Conservation (phyloP, 2,797 vertebrate genomes). For the Sternotherus odoratus region DNA sequence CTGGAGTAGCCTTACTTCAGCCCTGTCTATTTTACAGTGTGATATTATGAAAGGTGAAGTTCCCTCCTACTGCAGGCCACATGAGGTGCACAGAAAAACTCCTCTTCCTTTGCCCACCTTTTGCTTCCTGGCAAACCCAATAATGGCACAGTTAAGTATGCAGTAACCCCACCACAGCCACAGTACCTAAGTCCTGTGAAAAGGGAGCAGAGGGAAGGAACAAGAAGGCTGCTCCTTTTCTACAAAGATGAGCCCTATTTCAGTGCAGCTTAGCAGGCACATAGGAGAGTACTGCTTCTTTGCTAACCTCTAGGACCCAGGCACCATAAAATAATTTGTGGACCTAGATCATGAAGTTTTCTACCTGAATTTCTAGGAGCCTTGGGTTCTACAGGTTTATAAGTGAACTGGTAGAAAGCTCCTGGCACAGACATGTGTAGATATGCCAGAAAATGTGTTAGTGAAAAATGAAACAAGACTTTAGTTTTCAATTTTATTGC, state of each 20-base stretch:
- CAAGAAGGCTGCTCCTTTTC: not conserved
- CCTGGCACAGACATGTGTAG: not conserved
- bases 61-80: not conserved
- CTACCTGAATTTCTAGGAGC: not conserved
- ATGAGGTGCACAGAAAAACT: not conserved
- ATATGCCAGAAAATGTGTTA: not conserved
- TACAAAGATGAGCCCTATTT: not conserved
- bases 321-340: accelerated
- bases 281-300: not conserved
- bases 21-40: accelerated
- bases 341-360: not conserved
- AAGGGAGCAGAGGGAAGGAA: not conserved
- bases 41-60: not conserved
- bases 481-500: not conserved
- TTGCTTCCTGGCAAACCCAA: not conserved
- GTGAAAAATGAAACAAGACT: not conserved
- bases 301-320: not conserved
- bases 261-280: not conserved
- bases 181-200: not conserved
- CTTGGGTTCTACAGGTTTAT: not conserved
- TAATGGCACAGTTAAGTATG: accelerated
- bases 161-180: not conserved
- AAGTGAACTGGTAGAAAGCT: not conserved
- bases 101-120: accelerated
- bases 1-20: accelerated